Evolutionary conservation across 2,888 invertebrate genomes (phyloP).

Genomic region (Phragmatobia fuliginosa): DNA sequence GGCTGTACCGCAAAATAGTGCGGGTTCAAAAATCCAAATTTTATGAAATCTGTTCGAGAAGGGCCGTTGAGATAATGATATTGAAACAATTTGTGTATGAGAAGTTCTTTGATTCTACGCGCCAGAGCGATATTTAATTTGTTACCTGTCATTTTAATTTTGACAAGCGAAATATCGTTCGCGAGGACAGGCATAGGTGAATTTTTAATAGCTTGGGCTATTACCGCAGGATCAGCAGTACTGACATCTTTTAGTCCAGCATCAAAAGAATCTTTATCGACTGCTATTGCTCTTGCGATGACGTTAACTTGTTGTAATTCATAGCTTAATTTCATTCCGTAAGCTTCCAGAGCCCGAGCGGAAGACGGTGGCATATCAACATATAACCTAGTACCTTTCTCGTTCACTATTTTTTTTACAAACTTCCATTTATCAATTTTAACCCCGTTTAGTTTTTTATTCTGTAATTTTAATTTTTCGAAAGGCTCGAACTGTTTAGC

Average conservation of each 20-base stretch:
- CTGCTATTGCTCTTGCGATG: slow-evolving; percentile 73
- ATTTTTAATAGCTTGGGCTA: slow-evolving; percentile 54
- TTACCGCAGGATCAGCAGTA: slow-evolving; percentile 40
- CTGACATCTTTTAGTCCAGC: slow-evolving; percentile 65
- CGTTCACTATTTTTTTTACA: slow-evolving; percentile 72
- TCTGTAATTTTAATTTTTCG: slow-evolving; percentile 74
- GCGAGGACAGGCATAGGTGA: slow-evolving; percentile 67
- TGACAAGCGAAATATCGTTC: slow-evolving; percentile 61
- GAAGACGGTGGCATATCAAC: slow-evolving; percentile 79
- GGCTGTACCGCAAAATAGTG: slow-evolving; percentile 72
- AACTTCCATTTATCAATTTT: slow-evolving; percentile 78
- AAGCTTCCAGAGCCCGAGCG: slow-evolving; percentile 70
- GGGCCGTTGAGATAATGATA: slow-evolving; percentile 63
- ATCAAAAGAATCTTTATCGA: slow-evolving; percentile 77
- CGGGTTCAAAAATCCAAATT: slow-evolving; percentile 70
- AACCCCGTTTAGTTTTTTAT: slow-evolving; percentile 63
- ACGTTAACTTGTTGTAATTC: slow-evolving; percentile 79
- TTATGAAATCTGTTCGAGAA: slow-evolving; percentile 69
- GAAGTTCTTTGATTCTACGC: slow-evolving; percentile 72
- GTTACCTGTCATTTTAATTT: slow-evolving; percentile 70
- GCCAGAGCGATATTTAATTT: slow-evolving; percentile 59
- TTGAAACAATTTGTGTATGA: slow-evolving; percentile 70
- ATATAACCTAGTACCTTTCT: slow-evolving; percentile 75
- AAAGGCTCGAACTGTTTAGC: slow-evolving; percentile 69
- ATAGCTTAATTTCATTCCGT: slow-evolving; percentile 76